These are phyloP conservation scores for Masnerella sp. DNA, from an alignment of 2,888 invertebrate species.

Conservation along the genomic window DNA sequence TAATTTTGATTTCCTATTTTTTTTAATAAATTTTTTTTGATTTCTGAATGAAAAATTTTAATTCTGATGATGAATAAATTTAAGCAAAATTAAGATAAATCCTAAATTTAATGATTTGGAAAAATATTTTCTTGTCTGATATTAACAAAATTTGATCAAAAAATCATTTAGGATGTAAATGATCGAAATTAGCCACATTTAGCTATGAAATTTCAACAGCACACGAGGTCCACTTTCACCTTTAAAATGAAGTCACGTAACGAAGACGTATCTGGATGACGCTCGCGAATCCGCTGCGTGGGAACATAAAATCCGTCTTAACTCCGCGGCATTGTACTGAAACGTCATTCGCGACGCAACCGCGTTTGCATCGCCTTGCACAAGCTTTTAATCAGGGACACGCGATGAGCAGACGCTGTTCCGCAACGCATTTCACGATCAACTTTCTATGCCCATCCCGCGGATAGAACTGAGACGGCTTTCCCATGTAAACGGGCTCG, in stretches of 20 bases:
- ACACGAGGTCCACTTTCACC: slow-evolving; percentile 56
- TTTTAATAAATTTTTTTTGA: too few species aligned
- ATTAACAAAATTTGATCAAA: too few species aligned
- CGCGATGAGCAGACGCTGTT: slow-evolving; percentile 48
- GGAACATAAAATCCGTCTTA: slow-evolving; percentile 48
- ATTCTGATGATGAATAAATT: too few species aligned
- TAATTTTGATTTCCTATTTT: too few species aligned
- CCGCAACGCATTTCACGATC: slow-evolving; percentile 49
- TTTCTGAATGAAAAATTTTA: too few species aligned
- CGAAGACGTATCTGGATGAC: slow-evolving; percentile 53
- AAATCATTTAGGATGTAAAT: too few species aligned
- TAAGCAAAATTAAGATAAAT: too few species aligned
- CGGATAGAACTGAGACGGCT: neutral
- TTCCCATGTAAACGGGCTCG: slow-evolving; percentile 38
- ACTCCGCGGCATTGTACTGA: slow-evolving; percentile 25
- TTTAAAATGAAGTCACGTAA: slow-evolving; percentile 56
- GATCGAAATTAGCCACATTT: too few species aligned
- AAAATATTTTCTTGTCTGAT: too few species aligned
- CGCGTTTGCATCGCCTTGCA: slow-evolving; percentile 44
- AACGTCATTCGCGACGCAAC: slow-evolving; percentile 37
- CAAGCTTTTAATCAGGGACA: slow-evolving; percentile 55
- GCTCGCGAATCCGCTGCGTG: slow-evolving; percentile 51
- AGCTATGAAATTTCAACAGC: too few species aligned
- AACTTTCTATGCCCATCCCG: slow-evolving; percentile 38
- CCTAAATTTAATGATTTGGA: too few species aligned